Conservation (phyloP, 64 coral and sea anemone genomes). For the Porites lutea region DNA sequence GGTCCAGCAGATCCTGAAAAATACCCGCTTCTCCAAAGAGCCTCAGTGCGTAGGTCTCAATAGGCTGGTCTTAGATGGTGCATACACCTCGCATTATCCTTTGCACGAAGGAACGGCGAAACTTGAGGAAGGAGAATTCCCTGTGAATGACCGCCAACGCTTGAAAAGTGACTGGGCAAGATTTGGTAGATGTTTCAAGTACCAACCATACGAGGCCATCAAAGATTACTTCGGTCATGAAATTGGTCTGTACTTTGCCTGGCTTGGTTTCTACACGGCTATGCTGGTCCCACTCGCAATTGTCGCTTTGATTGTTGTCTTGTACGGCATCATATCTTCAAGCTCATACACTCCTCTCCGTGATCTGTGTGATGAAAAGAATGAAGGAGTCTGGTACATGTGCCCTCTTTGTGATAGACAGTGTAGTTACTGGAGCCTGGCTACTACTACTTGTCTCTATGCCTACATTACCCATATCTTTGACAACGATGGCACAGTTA, state of each 20-base stretch:
- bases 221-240: constrained; percentile 76
- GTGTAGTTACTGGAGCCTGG: constrained; percentile 71
- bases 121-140: not conserved
- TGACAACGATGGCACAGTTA: constrained; percentile 70
- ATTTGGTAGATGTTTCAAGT: constrained; percentile 71
- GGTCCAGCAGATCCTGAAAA: constrained; percentile 66
- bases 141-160: constrained; percentile 71
- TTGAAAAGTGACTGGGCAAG: constrained; percentile 63
- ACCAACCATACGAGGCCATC: constrained; percentile 68
- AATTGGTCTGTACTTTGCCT: constrained; percentile 73
- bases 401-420: constrained; percentile 76
- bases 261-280: constrained; percentile 71
- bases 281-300: constrained; percentile 72
- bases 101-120: constrained; percentile 58
- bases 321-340: constrained; percentile 49
- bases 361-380: constrained; percentile 67
- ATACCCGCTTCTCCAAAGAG: constrained; percentile 47
- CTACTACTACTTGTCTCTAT: constrained; percentile 59
- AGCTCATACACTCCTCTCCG: constrained; percentile 33
- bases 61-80: constrained; percentile 50
- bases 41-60: constrained; percentile 65
- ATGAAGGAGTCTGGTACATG: constrained; percentile 66
- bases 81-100: constrained; percentile 59
- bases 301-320: constrained; percentile 58
- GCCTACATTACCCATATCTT: constrained; percentile 63